phyloP scores from a whole-genome alignment of 2,113 vertebrate genomes.

The Perca flavescens region DNA sequence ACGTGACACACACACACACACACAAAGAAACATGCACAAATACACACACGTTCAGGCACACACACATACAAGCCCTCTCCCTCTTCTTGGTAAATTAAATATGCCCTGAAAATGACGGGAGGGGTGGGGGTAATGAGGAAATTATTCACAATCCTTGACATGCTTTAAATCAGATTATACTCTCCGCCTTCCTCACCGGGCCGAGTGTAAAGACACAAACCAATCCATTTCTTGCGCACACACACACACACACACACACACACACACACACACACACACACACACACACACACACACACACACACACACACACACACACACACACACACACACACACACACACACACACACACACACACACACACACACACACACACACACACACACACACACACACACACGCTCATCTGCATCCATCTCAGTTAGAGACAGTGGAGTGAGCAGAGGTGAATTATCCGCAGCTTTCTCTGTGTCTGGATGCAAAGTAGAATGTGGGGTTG shows the following conservation, averaged over 20 bases:
- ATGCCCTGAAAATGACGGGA: slow-evolving; percentile 78
- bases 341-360: slow-evolving; percentile 50
- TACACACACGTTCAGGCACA: slow-evolving; percentile 2
- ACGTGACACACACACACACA: slow-evolving; percentile 63
- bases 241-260: slow-evolving; percentile 42
- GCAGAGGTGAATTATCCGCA: slow-evolving; percentile 66
- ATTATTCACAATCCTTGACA: slow-evolving; percentile 82
- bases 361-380: background rate
- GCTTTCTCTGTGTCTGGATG: slow-evolving; percentile 53
- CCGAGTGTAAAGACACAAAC: slow-evolving; percentile 69
- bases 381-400: slow-evolving; percentile 21
- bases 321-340: slow-evolving; percentile 38
- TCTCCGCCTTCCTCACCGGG: slow-evolving; percentile 64
- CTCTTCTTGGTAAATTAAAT: slow-evolving; percentile 79
- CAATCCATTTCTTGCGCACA: slow-evolving; percentile 73
- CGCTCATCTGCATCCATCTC: slow-evolving; percentile 74
- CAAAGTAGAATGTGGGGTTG: slow-evolving; percentile 56
- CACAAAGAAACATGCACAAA: slow-evolving; percentile 36
- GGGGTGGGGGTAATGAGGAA: slow-evolving; percentile 79
- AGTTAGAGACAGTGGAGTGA: slow-evolving; percentile 64
- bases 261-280: slow-evolving; percentile 7
- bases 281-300: slow-evolving; percentile 43
- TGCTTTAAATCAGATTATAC: slow-evolving; percentile 85
- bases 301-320: slow-evolving; percentile 43
- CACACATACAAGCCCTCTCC: slow-evolving; percentile 38